Conservation (phyloP, 2,113 vertebrate genomes). For the Tautogolabrus adspersus region DNA sequence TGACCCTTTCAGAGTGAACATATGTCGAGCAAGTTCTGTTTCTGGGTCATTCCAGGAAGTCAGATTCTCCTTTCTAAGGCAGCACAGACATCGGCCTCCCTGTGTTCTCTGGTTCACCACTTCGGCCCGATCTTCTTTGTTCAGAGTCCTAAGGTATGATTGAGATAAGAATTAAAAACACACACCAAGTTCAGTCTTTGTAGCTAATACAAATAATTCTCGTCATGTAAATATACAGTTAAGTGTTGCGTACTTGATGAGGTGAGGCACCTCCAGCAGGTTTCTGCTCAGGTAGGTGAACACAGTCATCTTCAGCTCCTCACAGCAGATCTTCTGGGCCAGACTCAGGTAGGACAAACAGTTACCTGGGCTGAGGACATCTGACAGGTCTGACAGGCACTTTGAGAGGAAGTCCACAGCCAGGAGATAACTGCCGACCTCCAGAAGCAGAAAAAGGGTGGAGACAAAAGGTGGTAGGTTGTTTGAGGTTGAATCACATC, state of each 20-base stretch:
- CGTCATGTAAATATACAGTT: background rate
- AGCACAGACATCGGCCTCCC: slow-evolving; percentile 72
- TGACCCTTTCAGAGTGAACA: slow-evolving; percentile 71
- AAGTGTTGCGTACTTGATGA: slow-evolving; percentile 57
- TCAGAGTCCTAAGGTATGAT: slow-evolving; percentile 57
- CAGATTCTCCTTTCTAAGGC: slow-evolving; percentile 84
- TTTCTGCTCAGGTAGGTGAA: slow-evolving; percentile 79
- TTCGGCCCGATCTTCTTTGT: slow-evolving; percentile 52
- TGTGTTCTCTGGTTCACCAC: slow-evolving; percentile 67
- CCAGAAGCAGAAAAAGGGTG: background rate
- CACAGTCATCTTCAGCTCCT: slow-evolving; percentile 75
- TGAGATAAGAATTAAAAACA: background rate
- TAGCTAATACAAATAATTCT: background rate
- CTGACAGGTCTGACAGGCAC: slow-evolving; percentile 72
- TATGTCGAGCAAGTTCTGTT: slow-evolving; percentile 59
- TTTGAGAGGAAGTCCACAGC: slow-evolving; percentile 74
- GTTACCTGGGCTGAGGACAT: slow-evolving; percentile 71
- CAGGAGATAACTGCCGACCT: slow-evolving; percentile 82
- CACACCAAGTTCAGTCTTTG: background rate
- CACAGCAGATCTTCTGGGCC: slow-evolving; percentile 78
- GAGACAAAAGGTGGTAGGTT: background rate
- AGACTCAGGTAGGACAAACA: slow-evolving; percentile 78
- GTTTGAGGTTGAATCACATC: background rate
- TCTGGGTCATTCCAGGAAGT: slow-evolving; percentile 66
- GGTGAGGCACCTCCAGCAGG: slow-evolving; percentile 77